Base-by-base conservation (phyloP, 2,888 invertebrate species). In the Lydus trimaculatus region DNA sequence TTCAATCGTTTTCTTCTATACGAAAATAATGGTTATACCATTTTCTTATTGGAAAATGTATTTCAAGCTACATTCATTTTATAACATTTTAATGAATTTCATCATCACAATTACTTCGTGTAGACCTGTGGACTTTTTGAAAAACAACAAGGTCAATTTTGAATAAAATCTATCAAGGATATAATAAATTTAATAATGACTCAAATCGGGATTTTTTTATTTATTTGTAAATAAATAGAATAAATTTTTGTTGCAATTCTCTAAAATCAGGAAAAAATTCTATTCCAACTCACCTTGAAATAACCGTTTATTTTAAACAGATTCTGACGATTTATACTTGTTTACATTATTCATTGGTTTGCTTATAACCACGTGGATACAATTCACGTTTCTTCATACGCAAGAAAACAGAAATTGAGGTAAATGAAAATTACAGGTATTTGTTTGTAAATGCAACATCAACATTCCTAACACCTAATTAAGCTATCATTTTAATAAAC, bases 271-370 rank as follows among this genome's bases (percentile, higher is more conserved):
- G 15, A 56, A 25, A 25, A 56, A 56, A 56, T 48, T n/a, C n/a
- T n/a, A 4, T 25, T 11, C 56, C 15, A 13, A 56, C 25, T 56
- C 56, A 56, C 56, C 56, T 56, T 56, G 56, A 25, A 56, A 25
- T 25, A 56, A 56, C 56, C 20, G 56, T 56, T 56, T 43, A 11
- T 43, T 43, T 43, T 8, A 17, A 43, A 17, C 5, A 36, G 1
- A 36, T 36, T 48, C 48, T 48, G 11, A 23, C 48, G 20, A 48
- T 48, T 56, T 56, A 56, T 56, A 56, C 23, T 6, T 56, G 25
- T 56, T 56, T 56, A 56, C 25, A 56, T 56, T 56, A 23, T 56
- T 23, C 23, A 56, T 56, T 20, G 15, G 56, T 56, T 13, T 56
- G 15, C 5, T 25, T 1, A 11, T 1, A 52, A 56, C 56, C 56